Percentiles rank a stretch among this genome's conserved stretches.
phyloP scores from a whole-genome alignment of 1,140 invertebrate species.

The Macrosteles quadrilineatus region DNA sequence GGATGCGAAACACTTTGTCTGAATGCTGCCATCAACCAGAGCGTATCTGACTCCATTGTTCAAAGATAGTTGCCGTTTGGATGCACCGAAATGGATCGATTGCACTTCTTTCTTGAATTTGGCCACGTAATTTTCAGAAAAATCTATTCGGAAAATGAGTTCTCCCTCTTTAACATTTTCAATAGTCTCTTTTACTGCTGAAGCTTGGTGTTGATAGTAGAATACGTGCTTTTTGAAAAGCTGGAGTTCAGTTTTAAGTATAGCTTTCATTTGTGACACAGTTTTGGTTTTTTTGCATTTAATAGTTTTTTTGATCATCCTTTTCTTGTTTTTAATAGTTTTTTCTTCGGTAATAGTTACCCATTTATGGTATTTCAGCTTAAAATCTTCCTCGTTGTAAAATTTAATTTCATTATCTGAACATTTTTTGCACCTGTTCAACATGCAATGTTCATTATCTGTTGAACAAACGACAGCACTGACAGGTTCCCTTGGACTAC shows the following conservation, averaged over 20 bases:
- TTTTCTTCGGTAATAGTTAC: neutral
- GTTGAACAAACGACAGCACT: neutral
- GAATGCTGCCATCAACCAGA: neutral
- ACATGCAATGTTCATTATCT: neutral
- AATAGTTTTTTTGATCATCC: neutral
- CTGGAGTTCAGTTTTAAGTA: neutral
- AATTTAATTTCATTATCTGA: neutral
- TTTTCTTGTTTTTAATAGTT: neutral
- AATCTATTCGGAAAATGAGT: conserved; percentile 28
- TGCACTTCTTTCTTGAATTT: conserved; percentile 30
- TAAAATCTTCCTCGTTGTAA: neutral
- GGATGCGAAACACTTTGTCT: conserved; percentile 11
- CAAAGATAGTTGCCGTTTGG: conserved; percentile 28
- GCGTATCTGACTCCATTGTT: conserved; percentile 6
- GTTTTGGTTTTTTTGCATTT: neutral
- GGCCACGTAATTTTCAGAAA: conserved; percentile 31
- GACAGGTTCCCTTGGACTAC: neutral
- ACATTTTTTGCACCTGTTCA: neutral
- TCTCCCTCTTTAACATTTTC: neutral
- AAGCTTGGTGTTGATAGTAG: neutral
- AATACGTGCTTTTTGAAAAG: neutral
- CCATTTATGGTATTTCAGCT: neutral
- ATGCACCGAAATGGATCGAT: conserved; percentile 33
- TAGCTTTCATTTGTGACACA: neutral
- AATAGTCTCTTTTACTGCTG: neutral